Evolutionary conservation across 2,888 invertebrate genomes (phyloP).

Genomic region (Tiphia femorata): DNA sequence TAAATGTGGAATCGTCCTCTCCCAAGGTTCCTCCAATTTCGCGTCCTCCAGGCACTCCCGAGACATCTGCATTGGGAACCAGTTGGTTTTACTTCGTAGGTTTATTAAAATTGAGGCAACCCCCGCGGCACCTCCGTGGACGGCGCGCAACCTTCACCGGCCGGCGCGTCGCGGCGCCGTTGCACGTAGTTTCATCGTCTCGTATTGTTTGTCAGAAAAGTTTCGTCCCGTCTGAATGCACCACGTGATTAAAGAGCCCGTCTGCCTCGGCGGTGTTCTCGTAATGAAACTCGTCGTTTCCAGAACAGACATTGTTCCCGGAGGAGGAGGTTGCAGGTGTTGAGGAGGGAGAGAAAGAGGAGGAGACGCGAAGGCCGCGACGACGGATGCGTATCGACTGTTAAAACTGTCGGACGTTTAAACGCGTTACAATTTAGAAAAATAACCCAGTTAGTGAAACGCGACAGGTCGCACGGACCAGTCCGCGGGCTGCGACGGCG

Average conservation of each 20-base stretch:
- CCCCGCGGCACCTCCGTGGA: too few relatives aligned
- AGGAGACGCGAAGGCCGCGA: too few relatives aligned
- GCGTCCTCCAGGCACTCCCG: too few relatives aligned
- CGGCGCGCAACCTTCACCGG: not conserved
- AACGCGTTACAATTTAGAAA: slow-evolving; percentile 23
- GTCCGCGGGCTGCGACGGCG: too few relatives aligned
- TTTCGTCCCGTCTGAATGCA: slow-evolving; percentile 24
- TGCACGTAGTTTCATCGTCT: slow-evolving; percentile 30
- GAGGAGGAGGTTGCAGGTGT: slow-evolving; percentile 3
- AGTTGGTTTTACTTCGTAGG: too few relatives aligned
- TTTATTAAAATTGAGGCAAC: too few relatives aligned
- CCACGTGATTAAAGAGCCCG: slow-evolving; percentile 40
- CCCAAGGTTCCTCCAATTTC: too few relatives aligned
- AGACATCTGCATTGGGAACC: too few relatives aligned
- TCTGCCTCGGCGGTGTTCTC: slow-evolving; percentile 29
- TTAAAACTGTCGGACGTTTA: slow-evolving; percentile 11
- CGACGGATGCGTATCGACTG: slow-evolving; percentile 34
- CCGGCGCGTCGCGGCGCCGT: not conserved
- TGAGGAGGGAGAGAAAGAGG: too few relatives aligned
- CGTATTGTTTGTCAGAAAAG: slow-evolving; percentile 40
- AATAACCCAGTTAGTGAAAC: slow-evolving; percentile 35
- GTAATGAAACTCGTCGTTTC: slow-evolving; percentile 36
- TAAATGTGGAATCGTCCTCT: too few relatives aligned
- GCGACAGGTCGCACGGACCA: too few relatives aligned
- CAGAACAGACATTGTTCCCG: slow-evolving; percentile 39